Evolutionary conservation across 2,113 vertebrate genomes (phyloP).

Genomic region (Malurus cyaneus): DNA sequence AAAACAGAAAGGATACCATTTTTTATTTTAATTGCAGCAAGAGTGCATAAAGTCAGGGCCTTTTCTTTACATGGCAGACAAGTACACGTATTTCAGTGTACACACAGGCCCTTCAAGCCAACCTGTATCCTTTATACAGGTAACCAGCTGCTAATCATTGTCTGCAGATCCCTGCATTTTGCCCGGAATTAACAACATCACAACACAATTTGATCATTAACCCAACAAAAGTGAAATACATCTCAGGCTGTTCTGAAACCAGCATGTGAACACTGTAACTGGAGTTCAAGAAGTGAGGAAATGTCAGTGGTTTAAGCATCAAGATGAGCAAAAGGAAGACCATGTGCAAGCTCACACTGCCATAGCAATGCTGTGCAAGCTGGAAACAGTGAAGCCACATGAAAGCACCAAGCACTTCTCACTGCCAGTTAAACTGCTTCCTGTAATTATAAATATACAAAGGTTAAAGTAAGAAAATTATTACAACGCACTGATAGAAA

Average conservation of each 20-base stretch:
- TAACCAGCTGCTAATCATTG: not conserved
- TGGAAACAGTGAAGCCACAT: constrained; percentile 23
- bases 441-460: constrained; percentile 7
- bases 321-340: constrained; percentile 20
- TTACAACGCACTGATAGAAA: not conserved
- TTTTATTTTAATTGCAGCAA: not conserved
- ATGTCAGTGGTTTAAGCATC: not conserved
- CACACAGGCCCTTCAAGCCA: not conserved
- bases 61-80: not conserved
- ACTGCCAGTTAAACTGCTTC: not conserved
- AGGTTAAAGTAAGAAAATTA: constrained; percentile 23
- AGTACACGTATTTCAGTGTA: not conserved
- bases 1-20: not conserved
- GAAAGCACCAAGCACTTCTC: not conserved
- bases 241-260: not conserved
- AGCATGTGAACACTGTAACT: not conserved
- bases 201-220: not conserved
- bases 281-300: not conserved
- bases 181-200: not conserved
- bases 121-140: not conserved
- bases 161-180: not conserved
- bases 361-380: not conserved
- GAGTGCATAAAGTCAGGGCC: not conserved
- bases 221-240: not conserved
- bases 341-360: not conserved